phyloP scores from a whole-genome alignment of 2,888 invertebrate species.

The Parochlus steinenii region DNA sequence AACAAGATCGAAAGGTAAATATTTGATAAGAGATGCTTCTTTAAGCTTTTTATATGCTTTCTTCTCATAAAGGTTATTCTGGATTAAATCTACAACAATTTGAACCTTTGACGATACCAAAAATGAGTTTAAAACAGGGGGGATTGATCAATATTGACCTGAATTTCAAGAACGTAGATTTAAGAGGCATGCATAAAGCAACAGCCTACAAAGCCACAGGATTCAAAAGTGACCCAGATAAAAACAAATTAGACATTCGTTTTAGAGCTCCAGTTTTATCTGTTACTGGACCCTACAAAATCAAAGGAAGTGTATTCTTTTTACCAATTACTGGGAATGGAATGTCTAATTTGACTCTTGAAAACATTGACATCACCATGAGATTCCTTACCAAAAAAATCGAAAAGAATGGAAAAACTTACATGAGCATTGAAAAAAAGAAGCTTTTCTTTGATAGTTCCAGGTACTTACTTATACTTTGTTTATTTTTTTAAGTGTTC shows the following conservation, averaged over 20 bases:
- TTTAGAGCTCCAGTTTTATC: constrained; percentile 10
- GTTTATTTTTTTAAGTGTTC: too few species aligned
- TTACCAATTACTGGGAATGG: constrained; percentile 24
- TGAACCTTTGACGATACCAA: constrained; percentile 24
- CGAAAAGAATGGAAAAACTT: constrained; percentile 20
- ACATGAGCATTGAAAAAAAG: constrained; percentile 20
- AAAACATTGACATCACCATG: neutral
- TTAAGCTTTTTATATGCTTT: too few species aligned
- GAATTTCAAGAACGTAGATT: neutral
- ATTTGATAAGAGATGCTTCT: too few species aligned
- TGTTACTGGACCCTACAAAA: constrained; percentile 24
- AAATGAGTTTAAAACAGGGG: constrained; percentile 20
- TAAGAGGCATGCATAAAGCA: neutral
- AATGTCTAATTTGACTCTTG: constrained; percentile 4
- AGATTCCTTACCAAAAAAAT: constrained; percentile 8
- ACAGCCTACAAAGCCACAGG: constrained; percentile 3
- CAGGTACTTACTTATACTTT: too few species aligned
- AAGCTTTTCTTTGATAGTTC: constrained; percentile 18
- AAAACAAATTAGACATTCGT: constrained; percentile 1
- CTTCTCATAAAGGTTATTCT: too few species aligned
- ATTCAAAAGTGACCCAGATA: constrained; percentile 2
- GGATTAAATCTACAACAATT: constrained; percentile 20
- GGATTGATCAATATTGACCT: constrained; percentile 22
- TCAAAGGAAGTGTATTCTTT: constrained; percentile 31
- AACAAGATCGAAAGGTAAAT: too few species aligned